Conservation (phyloP, 2,797 vertebrate species). For the Molossus molossus region DNA sequence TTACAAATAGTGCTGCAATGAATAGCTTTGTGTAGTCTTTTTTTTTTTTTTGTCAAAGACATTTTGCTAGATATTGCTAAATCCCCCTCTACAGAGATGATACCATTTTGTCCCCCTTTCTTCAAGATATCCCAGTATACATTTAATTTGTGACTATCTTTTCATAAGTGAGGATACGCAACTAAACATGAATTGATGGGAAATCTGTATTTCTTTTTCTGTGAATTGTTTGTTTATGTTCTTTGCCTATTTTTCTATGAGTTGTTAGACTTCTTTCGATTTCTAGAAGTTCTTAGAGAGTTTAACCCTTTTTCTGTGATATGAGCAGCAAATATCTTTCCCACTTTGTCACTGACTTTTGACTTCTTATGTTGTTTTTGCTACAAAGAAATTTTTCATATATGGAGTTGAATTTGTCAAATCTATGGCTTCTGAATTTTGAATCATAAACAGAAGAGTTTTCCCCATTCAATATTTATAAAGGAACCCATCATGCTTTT, state of each 20-base stretch:
- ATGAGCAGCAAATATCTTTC: constrained; percentile 8
- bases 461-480: neutral
- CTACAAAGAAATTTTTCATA: constrained; percentile 25
- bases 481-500: neutral
- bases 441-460: neutral
- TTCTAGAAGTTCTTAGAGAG: constrained; percentile 9
- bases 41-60: neutral
- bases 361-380: neutral
- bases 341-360: neutral
- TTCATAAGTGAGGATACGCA: neutral
- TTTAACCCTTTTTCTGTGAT: constrained; percentile 19
- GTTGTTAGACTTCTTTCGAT: neutral
- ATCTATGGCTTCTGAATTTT: neutral
- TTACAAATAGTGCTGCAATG: neutral
- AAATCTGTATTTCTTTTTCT: neutral
- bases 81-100: neutral
- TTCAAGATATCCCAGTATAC: neutral
- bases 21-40: neutral
- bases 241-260: neutral
- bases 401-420: neutral
- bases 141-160: constrained; percentile 22
- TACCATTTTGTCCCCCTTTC: neutral
- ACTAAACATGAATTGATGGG: neutral
- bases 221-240: neutral
- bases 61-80: constrained; percentile 10